phyloP scores from a whole-genome alignment of 1,140 invertebrate species.

The Plodia interpunctella region DNA sequence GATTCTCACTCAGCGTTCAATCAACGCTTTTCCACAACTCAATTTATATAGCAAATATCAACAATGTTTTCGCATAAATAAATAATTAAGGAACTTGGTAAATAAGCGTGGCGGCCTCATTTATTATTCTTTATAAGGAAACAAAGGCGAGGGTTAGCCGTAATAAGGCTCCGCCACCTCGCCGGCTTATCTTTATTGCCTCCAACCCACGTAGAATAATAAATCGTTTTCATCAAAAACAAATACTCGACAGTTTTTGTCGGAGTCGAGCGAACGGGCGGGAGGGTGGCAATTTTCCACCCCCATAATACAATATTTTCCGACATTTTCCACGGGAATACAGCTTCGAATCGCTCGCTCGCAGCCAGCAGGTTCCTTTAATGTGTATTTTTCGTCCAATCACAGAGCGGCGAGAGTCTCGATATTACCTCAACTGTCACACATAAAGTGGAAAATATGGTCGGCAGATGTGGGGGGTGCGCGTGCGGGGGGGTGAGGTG shows the following conservation, averaged over 20 bases:
- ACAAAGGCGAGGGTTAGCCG: slow-evolving; percentile 76
- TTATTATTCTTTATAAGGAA: slow-evolving; percentile 78
- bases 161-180: slow-evolving; percentile 76
- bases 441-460: slow-evolving; percentile 79
- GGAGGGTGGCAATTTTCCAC: slow-evolving; percentile 74
- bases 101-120: slow-evolving; percentile 72
- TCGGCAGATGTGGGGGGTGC: slow-evolving; percentile 70
- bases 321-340: slow-evolving; percentile 76
- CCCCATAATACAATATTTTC: slow-evolving; percentile 77
- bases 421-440: slow-evolving; percentile 79
- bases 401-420: slow-evolving; percentile 75
- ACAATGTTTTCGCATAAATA: slow-evolving; percentile 68
- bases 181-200: slow-evolving; percentile 77
- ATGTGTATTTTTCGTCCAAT: slow-evolving; percentile 79
- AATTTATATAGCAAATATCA: slow-evolving; percentile 56
- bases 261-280: slow-evolving; percentile 70
- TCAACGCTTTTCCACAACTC: slow-evolving; percentile 22
- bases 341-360: slow-evolving; percentile 74
- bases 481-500: slow-evolving; percentile 26
- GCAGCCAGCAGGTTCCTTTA: slow-evolving; percentile 73
- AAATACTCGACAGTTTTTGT: slow-evolving; percentile 77
- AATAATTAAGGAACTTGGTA: slow-evolving; percentile 73
- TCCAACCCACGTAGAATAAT: slow-evolving; percentile 77
- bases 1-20: neutral
- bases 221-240: slow-evolving; percentile 78